Base-by-base conservation (phyloP, 2,888 invertebrate species). In the Xestobium rufovillosum region DNA sequence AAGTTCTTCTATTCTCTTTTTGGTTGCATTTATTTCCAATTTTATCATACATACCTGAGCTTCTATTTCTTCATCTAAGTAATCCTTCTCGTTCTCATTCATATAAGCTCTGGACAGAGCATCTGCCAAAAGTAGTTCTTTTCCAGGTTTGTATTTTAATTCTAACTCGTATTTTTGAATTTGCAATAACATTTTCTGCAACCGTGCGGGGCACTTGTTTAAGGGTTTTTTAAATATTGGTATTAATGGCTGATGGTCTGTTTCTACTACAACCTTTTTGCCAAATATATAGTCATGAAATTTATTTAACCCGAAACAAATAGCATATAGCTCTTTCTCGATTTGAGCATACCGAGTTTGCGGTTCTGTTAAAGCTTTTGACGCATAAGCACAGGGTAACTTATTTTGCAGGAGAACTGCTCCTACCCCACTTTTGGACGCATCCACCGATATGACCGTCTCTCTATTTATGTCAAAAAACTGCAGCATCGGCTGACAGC, bases 161-260 rank as follows among this genome's bases (percentile, higher is more conserved):
- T 35, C 19, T 16, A 45, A 16, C 12, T 44, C 30, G 31, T 29
- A 42, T 34, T 37, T 42, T 23, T 37, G 27, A 6, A 39, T 25
- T 17, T n/a, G n/a, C n/a, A n/a, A n/a, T n/a, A n/a, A n/a, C 43
- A 49, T 44, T 31, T 45, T 34, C 31, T 50, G 49, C 16, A 49
- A 32, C 26, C 47, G 38, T 9, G 39, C 4, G 42, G 25, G 14
- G 10, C 15, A 29, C 11, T 19, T 29, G 14, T 41, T 41, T 10
- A 33, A 23, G 10, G 34, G 38, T 27, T 39, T 39, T 26, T 35
- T 39, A 9, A 41, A 17, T 14, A 41, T 27, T 9, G 27, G 6
- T 14, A 28, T 27, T 9, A 33, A 12, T 14, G 34, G 39, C 19
- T 19, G 14, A 15, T 39, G 39, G 39, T 35, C 31, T 30, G 31